Base-by-base conservation (phyloP, 2,888 invertebrate genomes). In the Scaptomyza tumidula region DNA sequence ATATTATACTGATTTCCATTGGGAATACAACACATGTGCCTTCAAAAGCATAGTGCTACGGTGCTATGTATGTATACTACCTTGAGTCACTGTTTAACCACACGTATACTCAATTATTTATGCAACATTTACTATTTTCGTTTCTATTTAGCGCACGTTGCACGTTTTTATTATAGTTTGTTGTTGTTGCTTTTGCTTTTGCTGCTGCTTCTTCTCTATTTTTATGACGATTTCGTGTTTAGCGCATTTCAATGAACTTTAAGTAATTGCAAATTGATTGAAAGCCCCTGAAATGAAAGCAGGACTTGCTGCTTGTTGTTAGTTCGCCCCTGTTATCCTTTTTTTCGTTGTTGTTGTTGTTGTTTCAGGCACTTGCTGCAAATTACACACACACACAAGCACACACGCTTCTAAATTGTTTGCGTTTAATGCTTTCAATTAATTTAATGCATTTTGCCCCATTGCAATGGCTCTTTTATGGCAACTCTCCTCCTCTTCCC, bases 251-350 rank as follows among this genome's bases (percentile, higher is more conserved):
- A 71, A 71, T 75, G 77, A 77, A 81, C 85, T 88, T 78, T 74
- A 88, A 89, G 90, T 89, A 89, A 88, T 89, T 85, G 90, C 83
- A 81, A 89, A 86, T 89, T 87, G 83, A 88, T 90, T 90, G 90
- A 84, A 74, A 72, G 72, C 48, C 60, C 59, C 62, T 61, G 73
- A 63, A 60, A 46, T 46, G 46, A 50, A 10, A 44, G 39, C 31
- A 9, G 7, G 14, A 13, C 27, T 11, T 4, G 16, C 13, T 29
- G 6, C 11, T 3, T 14, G 7, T 2, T 27, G 10, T 43, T 16
- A 29, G 37, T 41, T 44, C 16, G 43, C 33, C 10, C 24, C n/a
- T 19, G 27, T 24, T 41, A 43, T 35, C 13, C 41, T 67, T 50
- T 46, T 49, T n/a, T n/a, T n/a, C 6, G 5, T 37, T 6, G 13